These are phyloP conservation scores for Drosophila borborema DNA, from an alignment of 2,888 invertebrate genomes.

Conservation along the genomic window DNA sequence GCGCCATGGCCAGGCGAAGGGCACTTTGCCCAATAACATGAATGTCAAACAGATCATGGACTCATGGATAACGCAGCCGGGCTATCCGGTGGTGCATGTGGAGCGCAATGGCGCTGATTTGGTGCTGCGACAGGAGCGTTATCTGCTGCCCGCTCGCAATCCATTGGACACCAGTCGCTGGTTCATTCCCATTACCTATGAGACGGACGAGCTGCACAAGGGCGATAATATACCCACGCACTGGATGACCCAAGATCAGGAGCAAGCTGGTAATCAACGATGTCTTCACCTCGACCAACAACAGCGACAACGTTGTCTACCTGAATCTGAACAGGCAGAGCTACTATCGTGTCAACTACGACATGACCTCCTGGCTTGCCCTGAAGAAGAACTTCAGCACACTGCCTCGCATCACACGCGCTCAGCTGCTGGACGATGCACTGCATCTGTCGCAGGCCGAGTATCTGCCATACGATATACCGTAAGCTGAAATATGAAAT, in stretches of 20 bases:
- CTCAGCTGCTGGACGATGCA: constrained; percentile 90
- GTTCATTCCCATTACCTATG: constrained; percentile 84
- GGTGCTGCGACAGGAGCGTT: constrained; percentile 82
- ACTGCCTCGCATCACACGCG: constrained; percentile 88
- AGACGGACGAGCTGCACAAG: constrained; percentile 80
- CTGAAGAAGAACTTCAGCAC: constrained; percentile 86
- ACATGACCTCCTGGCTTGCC: constrained; percentile 87
- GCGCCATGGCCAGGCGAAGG: constrained; percentile 86
- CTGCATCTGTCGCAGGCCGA: constrained; percentile 87
- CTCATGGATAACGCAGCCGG: constrained; percentile 89
- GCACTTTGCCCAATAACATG: constrained; percentile 83
- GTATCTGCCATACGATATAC: constrained; percentile 87
- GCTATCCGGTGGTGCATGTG: constrained; percentile 89
- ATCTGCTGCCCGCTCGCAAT: constrained; percentile 81
- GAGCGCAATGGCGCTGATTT: constrained; percentile 84
- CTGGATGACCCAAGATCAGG: constrained; percentile 82
- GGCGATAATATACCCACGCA: constrained; percentile 82
- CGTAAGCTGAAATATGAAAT: constrained; percentile 63
- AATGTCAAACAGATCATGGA: constrained; percentile 88
- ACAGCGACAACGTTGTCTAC: constrained; percentile 82
- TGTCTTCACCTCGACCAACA: constrained; percentile 76
- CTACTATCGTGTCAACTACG: constrained; percentile 89
- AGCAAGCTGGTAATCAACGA: constrained; percentile 79
- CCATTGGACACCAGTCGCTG: constrained; percentile 80
- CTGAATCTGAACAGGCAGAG: constrained; percentile 86